Evolutionary conservation across 2,113 vertebrate genomes (phyloP).

Genomic region (Tiliqua scincoides): DNA sequence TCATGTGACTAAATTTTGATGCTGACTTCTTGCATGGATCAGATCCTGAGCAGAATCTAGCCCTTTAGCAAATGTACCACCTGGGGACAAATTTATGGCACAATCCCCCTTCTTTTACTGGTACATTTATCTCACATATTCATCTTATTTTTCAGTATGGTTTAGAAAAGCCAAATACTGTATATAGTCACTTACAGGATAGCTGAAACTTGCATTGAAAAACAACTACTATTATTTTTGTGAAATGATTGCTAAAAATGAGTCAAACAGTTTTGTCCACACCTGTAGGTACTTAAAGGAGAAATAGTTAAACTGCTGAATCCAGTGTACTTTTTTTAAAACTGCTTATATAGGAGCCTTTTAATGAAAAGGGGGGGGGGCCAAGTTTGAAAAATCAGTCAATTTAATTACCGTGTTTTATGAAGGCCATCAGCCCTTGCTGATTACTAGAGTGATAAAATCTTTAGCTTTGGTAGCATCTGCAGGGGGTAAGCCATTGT

Average conservation of each 20-base stretch:
- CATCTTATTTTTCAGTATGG: no score
- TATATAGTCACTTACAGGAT: background rate
- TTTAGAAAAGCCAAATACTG: background rate
- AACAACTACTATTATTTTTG: background rate
- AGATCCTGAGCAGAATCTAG: background rate
- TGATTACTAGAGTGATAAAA: constrained; percentile 68
- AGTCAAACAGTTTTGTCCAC: constrained; percentile 24
- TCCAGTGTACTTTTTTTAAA: constrained; percentile 61
- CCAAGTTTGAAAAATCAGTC: constrained; percentile 73
- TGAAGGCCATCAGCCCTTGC: constrained; percentile 69
- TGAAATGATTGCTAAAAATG: constrained; percentile 28
- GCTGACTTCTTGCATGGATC: background rate
- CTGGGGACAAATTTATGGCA: background rate
- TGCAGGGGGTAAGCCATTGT: constrained; percentile 65
- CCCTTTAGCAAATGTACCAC: background rate
- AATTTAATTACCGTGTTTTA: constrained; percentile 73
- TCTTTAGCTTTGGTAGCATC: constrained; percentile 67
- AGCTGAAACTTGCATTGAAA: constrained; percentile 27
- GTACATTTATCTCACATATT: background rate
- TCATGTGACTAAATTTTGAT: background rate
- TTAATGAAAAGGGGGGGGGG: constrained; percentile 71
- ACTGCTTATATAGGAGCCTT: constrained; percentile 60
- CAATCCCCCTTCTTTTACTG: background rate
- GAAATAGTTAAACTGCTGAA: background rate
- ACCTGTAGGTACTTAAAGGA: constrained; percentile 7